Conservation (phyloP, 1,140 invertebrate species). For the Euwallacea similis region DNA sequence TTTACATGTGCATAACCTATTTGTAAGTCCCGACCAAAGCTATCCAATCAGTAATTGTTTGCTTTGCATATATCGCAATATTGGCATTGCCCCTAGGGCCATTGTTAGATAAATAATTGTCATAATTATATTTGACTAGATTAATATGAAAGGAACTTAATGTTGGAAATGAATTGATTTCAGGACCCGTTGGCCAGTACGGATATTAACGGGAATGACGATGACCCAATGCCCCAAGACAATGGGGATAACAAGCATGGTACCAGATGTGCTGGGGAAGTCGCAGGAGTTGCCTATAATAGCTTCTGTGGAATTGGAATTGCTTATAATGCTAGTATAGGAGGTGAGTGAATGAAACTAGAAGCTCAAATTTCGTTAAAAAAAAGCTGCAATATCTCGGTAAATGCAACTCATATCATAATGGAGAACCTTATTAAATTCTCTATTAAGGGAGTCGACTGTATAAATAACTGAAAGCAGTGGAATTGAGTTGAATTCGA, state of each 20-base stretch:
- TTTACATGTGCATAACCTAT: neutral
- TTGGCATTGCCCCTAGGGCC: neutral
- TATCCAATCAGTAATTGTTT: slow-evolving; percentile 4
- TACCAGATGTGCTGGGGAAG: slow-evolving; percentile 90
- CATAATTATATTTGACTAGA: no score
- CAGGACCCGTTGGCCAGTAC: slow-evolving; percentile 91
- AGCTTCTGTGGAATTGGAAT: slow-evolving; percentile 91
- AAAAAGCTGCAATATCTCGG: no score
- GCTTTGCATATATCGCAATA: neutral
- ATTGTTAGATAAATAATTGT: no score
- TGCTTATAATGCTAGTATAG: slow-evolving; percentile 91
- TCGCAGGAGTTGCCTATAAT: slow-evolving; percentile 90
- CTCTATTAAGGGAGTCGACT: no score
- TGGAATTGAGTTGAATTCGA: no score
- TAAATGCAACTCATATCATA: no score
- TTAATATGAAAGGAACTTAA: no score
- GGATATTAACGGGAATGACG: slow-evolving; percentile 95
- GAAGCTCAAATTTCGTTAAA: no score
- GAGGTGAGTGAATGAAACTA: slow-evolving; percentile 63
- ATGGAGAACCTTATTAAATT: no score
- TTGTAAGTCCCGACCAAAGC: no score
- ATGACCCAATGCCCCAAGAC: slow-evolving; percentile 94
- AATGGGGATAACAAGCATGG: slow-evolving; percentile 94
- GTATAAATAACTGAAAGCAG: no score
- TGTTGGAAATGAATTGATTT: slow-evolving; percentile 12